Evolutionary conservation across 2,888 invertebrate genomes (phyloP).

Genomic region (Parnassius orleans): DNA sequence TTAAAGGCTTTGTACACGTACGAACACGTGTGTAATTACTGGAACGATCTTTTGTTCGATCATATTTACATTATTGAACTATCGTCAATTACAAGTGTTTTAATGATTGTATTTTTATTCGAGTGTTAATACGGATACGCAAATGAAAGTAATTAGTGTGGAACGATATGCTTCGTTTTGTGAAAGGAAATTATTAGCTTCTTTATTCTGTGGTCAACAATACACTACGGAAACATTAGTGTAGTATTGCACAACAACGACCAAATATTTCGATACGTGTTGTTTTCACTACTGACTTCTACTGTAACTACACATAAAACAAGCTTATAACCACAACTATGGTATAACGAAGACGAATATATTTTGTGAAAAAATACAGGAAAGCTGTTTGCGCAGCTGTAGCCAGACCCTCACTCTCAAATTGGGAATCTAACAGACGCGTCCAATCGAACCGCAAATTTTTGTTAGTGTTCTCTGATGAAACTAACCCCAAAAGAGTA

Average conservation of each 20-base stretch:
- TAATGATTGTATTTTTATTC: too few relatives aligned
- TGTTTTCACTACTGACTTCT: too few relatives aligned
- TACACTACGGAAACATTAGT: conserved; percentile 20
- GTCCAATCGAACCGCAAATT: conserved; percentile 33
- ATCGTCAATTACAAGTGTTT: conserved; percentile 35
- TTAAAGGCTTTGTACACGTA: conserved; percentile 46
- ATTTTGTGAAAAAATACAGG: conserved; percentile 65
- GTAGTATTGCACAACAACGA: too few relatives aligned
- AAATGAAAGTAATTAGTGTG: too few relatives aligned
- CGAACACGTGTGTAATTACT: conserved; percentile 49
- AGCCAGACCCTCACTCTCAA: conserved; percentile 39
- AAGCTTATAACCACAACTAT: conserved; percentile 51
- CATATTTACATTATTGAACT: conserved; percentile 55
- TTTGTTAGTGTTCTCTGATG: conserved; percentile 45
- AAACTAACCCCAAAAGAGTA: conserved; percentile 53
- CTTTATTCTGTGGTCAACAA: too few relatives aligned
- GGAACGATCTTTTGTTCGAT: conserved; percentile 49
- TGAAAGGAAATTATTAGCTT: too few relatives aligned
- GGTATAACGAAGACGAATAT: conserved; percentile 55
- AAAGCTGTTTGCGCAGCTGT: conserved; percentile 70
- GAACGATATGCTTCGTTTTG: too few relatives aligned
- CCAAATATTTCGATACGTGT: too few relatives aligned
- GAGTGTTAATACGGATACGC: too few relatives aligned
- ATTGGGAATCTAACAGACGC: conserved; percentile 39
- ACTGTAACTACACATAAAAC: conserved; percentile 18